A percentile compares a stretch with the other conserved stretches of the same genome.
Conservation (phyloP, 23 tunicate species). For the Botrylloides violaceus region DNA sequence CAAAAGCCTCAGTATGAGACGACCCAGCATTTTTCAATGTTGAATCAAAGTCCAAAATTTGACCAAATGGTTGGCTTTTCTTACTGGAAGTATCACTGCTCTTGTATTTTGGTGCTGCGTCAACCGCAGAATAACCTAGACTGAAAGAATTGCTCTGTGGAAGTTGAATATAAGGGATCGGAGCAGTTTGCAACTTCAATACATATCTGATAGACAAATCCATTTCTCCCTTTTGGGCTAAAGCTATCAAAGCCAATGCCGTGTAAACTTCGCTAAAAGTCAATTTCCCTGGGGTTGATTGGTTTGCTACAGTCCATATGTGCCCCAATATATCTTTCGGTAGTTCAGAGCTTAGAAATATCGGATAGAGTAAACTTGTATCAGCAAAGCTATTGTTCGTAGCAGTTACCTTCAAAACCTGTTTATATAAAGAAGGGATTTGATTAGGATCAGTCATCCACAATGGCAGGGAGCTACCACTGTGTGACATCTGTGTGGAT, state of each 20-base stretch:
- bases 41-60: too few species aligned
- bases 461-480: neutral
- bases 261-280: slow-evolving; percentile 49
- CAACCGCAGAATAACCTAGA: neutral
- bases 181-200: slow-evolving; percentile 2
- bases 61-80: neutral
- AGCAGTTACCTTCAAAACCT: slow-evolving; percentile 47
- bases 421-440: neutral
- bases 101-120: neutral
- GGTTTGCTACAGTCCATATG: slow-evolving; percentile 64
- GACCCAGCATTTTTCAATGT: neutral
- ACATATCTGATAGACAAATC: slow-evolving; percentile 24
- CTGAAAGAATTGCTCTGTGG: neutral
- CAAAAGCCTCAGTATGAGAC: neutral
- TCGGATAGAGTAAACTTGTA: slow-evolving; percentile 48
- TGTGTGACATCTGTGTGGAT: neutral
- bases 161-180: slow-evolving; percentile 4
- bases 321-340: slow-evolving; percentile 55
- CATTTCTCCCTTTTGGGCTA: slow-evolving; percentile 43
- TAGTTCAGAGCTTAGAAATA: slow-evolving; percentile 47
- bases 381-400: slow-evolving; percentile 52
- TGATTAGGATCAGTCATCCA: slow-evolving; percentile 20
- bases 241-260: slow-evolving; percentile 62
- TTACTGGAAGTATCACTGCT: neutral
- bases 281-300: slow-evolving; percentile 53